phyloP scores from a whole-genome alignment of 2,113 vertebrate species.

The Lanius ludovicianus region DNA sequence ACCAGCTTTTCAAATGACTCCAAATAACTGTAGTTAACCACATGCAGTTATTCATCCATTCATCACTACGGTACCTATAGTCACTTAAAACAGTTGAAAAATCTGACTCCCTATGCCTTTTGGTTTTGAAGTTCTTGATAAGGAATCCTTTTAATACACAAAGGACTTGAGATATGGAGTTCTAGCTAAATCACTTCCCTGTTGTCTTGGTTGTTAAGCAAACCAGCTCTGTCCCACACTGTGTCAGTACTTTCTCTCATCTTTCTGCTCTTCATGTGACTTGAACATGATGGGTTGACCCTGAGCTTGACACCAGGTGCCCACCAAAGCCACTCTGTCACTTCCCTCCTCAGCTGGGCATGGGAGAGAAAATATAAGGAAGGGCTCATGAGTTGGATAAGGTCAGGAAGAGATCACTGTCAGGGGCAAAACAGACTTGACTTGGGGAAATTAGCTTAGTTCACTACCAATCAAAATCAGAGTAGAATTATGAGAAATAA shows the following conservation, averaged over 20 bases:
- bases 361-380: background rate
- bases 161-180: background rate
- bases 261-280: background rate
- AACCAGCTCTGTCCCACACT: background rate
- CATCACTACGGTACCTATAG: background rate
- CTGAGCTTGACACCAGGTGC: background rate
- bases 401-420: background rate
- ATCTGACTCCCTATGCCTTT: background rate
- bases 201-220: background rate
- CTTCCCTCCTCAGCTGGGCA: background rate
- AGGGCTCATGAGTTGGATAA: background rate
- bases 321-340: background rate
- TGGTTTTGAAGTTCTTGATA: background rate
- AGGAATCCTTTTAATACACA: background rate
- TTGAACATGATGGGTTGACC: background rate
- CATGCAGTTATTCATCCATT: background rate
- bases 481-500: background rate
- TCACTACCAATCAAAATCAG: background rate
- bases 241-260: background rate
- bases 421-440: background rate
- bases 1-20: background rate
- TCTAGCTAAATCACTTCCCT: background rate
- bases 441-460: background rate
- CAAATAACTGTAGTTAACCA: background rate
- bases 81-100: background rate